A percentile compares a stretch with the other conserved stretches of the same genome.
These are phyloP conservation scores for Dasyurus viverrinus DNA, from an alignment of 2,113 vertebrate genomes.

Conservation along the genomic window DNA sequence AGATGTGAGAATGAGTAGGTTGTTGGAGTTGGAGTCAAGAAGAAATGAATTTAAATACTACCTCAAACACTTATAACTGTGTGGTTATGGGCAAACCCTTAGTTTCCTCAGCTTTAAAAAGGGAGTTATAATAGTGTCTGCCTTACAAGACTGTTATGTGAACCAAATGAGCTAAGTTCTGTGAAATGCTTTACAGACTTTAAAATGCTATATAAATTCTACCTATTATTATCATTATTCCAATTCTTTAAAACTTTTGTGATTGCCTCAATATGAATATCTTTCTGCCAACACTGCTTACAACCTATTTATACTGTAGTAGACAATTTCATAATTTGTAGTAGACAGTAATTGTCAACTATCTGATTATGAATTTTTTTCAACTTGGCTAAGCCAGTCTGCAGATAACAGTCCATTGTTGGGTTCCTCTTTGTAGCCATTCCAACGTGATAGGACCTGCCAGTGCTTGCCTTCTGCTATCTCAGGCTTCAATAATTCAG, in stretches of 20 bases:
- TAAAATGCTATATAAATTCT: neutral
- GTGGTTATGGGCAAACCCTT: neutral
- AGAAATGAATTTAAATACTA: neutral
- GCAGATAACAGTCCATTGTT: neutral
- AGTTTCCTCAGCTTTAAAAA: neutral
- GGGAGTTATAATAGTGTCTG: neutral
- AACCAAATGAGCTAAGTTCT: neutral
- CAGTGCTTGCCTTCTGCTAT: neutral
- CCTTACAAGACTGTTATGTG: neutral
- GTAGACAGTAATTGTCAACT: neutral
- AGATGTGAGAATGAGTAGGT: neutral
- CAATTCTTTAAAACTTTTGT: neutral
- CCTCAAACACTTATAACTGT: neutral
- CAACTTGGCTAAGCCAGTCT: neutral
- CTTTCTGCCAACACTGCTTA: neutral
- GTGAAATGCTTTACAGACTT: neutral
- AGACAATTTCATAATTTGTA: neutral
- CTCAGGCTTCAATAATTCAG: neutral
- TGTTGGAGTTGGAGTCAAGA: neutral
- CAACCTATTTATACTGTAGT: neutral
- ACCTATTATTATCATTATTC: neutral
- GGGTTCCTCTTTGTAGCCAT: neutral
- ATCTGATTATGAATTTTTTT: neutral
- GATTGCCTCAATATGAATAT: neutral
- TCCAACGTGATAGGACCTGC: neutral